These are phyloP conservation scores for Aselliscus stoliczkanus DNA, from an alignment of 2,797 vertebrate genomes.

Conservation along the genomic window DNA sequence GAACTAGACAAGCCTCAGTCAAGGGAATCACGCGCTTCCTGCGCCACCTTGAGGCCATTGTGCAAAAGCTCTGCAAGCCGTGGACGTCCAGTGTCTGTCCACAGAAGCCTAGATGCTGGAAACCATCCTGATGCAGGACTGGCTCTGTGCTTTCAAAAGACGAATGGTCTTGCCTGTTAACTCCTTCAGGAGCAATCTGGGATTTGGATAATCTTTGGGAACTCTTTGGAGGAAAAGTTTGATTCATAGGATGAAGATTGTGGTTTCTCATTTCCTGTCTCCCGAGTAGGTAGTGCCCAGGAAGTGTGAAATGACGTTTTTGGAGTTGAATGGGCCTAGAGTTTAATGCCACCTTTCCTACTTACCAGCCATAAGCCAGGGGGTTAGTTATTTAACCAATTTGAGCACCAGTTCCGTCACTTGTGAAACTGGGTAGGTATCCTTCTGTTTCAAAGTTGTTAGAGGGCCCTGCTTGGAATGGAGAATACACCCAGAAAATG, in stretches of 20 bases:
- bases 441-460: background rate
- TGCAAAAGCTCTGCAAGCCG: background rate
- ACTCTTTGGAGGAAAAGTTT: background rate
- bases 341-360: background rate
- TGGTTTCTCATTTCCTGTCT: background rate
- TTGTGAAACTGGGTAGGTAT: background rate
- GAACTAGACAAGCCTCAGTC: fast-evolving
- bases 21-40: background rate
- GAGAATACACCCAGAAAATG: fast-evolving
- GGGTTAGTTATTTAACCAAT: background rate
- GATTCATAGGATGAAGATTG: background rate
- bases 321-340: background rate
- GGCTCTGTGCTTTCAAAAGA: background rate
- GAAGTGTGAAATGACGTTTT: background rate
- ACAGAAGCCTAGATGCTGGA: fast-evolving
- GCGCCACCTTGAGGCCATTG: background rate
- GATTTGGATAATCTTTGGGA: background rate
- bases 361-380: background rate
- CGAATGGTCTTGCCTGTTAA: background rate
- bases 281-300: background rate
- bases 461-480: background rate
- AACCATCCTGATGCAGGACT: background rate
- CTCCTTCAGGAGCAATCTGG: background rate
- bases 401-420: background rate
- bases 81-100: fast-evolving